Base-by-base conservation (phyloP, 2,113 vertebrate genomes). In the Rattus rattus region DNA sequence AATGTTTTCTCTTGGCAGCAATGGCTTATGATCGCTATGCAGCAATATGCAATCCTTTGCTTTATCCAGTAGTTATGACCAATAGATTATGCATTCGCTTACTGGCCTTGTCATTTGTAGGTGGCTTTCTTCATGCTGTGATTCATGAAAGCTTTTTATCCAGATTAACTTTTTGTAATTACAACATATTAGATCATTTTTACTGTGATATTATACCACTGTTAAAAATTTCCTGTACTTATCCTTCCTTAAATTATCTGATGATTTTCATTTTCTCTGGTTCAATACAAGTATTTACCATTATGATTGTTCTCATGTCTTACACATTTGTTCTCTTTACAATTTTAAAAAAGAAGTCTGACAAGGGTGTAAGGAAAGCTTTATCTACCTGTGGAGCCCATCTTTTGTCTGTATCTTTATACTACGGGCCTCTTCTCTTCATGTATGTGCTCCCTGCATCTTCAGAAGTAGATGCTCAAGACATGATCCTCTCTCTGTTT, bases 111-210 rank as follows among this genome's bases (percentile, higher is more conserved):
- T 97, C 98, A 20, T 96, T 88, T 76, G 16, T 97, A 63, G 96
- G 85, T 96, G 98, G 98, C 33, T 65, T 88, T 47, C 81, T 98
- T 63, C 89, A 97, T 94, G 26, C 98, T 10, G 19, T 89, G 67
- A 28, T 92, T 61, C 96, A 97, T 81, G 85, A 97, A n/a, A 93
- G 59, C 24, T 76, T 98, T 47, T 52, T 98, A 56, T 88, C 92
- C 16, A 96, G 87, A 69, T 97, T 98, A 91, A 98, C 96, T 0
- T 92, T 98, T 75, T 99, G 98, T 86, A 97, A 97, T 4, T 97
- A 97, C 69, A 94, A 97, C 65, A 56, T 75, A 92, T 43, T 96
- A 9, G 69, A 97, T 86, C 91, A 97, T 61, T 97, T 94, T 77
- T 97, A 75, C 28, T 97, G 96, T 28, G 94, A 98, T 81, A 81